A percentile compares a stretch with the other conserved stretches of the same genome.
Conservation (phyloP, 2,888 invertebrate genomes). For the Ophioninae sp. region DNA sequence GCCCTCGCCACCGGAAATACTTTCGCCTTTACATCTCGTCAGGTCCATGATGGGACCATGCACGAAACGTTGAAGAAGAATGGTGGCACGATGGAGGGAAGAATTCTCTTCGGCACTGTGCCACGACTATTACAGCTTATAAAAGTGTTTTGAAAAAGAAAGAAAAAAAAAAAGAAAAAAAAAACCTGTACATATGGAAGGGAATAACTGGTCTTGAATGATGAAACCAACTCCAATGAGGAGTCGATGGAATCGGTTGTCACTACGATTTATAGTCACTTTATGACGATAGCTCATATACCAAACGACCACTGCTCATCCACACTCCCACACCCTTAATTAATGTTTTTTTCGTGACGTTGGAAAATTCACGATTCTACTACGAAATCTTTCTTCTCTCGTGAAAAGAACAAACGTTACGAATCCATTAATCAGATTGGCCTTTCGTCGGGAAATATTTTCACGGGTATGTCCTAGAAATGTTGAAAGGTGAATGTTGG, state of each 20-base stretch:
- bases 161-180: not conserved
- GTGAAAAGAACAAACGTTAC: not conserved
- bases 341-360: constrained; percentile 43
- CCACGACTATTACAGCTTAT: constrained; percentile 40
- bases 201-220: constrained; percentile 49
- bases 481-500: no score
- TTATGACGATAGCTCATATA: constrained; percentile 39
- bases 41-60: constrained; percentile 60
- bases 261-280: constrained; percentile 61
- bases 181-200: constrained; percentile 20
- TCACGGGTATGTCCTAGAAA: no score
- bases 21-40: constrained; percentile 63
- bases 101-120: constrained; percentile 36
- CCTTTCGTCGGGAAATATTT: no score
- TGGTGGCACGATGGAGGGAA: constrained; percentile 37
- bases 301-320: constrained; percentile 13
- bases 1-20: constrained; percentile 66
- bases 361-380: constrained; percentile 5
- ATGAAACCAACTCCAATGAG: constrained; percentile 45
- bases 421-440: no score
- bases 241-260: constrained; percentile 58
- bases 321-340: constrained; percentile 37
- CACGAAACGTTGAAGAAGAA: constrained; percentile 49
- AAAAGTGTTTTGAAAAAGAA: constrained; percentile 22
- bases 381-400: not conserved